Evolutionary conservation across 2,888 invertebrate species (phyloP).

Genomic region (Pachydiplax longipennis): DNA sequence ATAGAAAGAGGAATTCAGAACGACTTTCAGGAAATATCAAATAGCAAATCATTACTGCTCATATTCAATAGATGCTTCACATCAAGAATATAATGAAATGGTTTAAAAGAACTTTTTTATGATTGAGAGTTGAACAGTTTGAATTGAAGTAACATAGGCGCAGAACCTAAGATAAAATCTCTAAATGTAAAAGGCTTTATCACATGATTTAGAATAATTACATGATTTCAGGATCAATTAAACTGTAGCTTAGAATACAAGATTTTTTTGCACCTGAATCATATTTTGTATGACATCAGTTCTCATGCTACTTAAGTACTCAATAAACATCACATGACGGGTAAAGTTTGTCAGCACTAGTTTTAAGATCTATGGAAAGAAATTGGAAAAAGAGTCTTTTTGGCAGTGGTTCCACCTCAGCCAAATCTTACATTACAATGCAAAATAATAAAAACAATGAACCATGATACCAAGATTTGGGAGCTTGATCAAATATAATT

Average conservation of each 20-base stretch:
- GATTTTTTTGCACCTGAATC: constrained; percentile 16
- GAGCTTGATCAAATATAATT: constrained; percentile 14
- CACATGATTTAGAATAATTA: constrained; percentile 16
- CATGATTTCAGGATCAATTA: constrained; percentile 9
- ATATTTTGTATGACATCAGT: neutral
- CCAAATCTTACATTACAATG: neutral
- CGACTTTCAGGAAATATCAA: neutral
- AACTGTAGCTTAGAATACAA: neutral
- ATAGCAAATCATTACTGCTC: neutral
- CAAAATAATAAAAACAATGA: neutral
- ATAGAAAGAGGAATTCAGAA: neutral
- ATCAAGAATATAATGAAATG: neutral
- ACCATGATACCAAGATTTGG: neutral
- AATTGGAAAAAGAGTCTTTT: neutral
- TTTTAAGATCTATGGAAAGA: neutral
- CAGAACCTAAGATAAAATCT: constrained; percentile 1
- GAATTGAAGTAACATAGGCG: neutral
- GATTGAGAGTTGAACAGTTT: neutral
- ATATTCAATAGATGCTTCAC: constrained; percentile 16
- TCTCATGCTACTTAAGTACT: neutral
- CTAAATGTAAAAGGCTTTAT: constrained; percentile 14
- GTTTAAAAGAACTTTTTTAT: neutral
- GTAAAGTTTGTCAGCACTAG: constrained; percentile 1
- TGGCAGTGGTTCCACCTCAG: neutral
- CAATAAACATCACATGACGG: neutral